phyloP scores from a whole-genome alignment of 2,888 invertebrate genomes.

The Agrypnus murinus region DNA sequence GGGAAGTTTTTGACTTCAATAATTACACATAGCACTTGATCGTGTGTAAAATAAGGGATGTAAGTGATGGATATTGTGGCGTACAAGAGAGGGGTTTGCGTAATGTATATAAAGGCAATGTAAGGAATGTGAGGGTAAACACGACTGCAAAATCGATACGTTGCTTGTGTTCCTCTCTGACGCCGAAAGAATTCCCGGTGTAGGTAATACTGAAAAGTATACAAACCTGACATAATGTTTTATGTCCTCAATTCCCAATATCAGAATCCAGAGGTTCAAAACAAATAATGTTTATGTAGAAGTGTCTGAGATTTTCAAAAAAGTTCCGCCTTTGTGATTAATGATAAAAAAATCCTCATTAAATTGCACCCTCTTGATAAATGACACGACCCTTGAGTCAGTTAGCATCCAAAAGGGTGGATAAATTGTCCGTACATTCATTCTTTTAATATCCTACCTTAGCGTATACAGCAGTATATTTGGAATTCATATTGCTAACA shows the following conservation, averaged over 20 bases:
- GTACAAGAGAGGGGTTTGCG: constrained; percentile 17
- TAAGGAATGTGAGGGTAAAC: constrained; percentile 14
- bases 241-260: constrained; percentile 5
- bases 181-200: constrained; percentile 10
- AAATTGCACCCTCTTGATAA: constrained; percentile 40
- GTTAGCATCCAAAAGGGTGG: constrained; percentile 35
- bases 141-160: constrained; percentile 21
- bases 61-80: constrained; percentile 28
- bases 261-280: constrained; percentile 16
- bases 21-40: constrained; percentile 30
- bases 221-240: constrained; percentile 5
- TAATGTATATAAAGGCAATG: constrained; percentile 18
- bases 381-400: constrained; percentile 35
- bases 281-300: constrained; percentile 34
- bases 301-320: constrained; percentile 28
- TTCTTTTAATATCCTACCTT: constrained; percentile 29
- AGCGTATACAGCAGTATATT: not conserved
- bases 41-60: constrained; percentile 28
- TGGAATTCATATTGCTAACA: not conserved
- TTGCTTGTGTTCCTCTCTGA: constrained; percentile 5
- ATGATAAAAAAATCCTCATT: constrained; percentile 40
- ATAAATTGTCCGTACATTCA: constrained; percentile 33
- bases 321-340: constrained; percentile 22
- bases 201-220: not conserved
- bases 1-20: constrained; percentile 13